phyloP scores from a whole-genome alignment of 37 sponge, comb jelly and placozoan species.

The Cliona cf. orientalis region DNA sequence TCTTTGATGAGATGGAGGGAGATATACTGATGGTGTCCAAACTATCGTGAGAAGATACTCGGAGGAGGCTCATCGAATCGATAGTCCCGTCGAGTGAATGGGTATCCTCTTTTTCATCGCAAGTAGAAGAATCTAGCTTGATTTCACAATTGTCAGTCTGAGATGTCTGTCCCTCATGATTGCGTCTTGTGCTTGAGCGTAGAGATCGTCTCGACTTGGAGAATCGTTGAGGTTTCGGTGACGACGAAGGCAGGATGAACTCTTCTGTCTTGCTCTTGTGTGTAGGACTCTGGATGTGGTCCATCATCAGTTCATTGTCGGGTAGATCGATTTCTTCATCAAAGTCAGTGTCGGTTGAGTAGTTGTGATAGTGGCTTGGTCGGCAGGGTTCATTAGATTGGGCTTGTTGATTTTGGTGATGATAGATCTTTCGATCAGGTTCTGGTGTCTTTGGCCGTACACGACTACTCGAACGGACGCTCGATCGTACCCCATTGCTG shows the following conservation, averaged over 20 bases:
- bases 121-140: too few relatives aligned
- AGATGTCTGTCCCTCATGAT: too few relatives aligned
- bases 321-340: conserved; percentile 66
- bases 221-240: background rate
- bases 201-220: conserved; percentile 7
- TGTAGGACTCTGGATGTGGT: conserved; percentile 14
- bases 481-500: background rate
- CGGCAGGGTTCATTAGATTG: conserved; percentile 19
- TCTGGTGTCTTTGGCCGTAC: background rate
- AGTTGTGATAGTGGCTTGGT: conserved; percentile 38
- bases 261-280: background rate
- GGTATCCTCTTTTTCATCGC: too few relatives aligned
- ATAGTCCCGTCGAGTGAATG: too few relatives aligned
- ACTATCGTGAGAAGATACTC: conserved; percentile 14
- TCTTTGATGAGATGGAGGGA: background rate
- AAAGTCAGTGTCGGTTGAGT: conserved; percentile 16
- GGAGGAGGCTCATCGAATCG: background rate
- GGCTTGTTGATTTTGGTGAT: background rate
- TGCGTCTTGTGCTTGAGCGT: too few relatives aligned
- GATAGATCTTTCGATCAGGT: background rate
- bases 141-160: too few relatives aligned
- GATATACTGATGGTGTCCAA: conserved; percentile 15
- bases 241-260: background rate
- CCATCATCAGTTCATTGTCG: conserved; percentile 37
- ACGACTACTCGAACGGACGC: background rate